phyloP scores from a whole-genome alignment of 2,888 invertebrate species.

The Clivina fossor region DNA sequence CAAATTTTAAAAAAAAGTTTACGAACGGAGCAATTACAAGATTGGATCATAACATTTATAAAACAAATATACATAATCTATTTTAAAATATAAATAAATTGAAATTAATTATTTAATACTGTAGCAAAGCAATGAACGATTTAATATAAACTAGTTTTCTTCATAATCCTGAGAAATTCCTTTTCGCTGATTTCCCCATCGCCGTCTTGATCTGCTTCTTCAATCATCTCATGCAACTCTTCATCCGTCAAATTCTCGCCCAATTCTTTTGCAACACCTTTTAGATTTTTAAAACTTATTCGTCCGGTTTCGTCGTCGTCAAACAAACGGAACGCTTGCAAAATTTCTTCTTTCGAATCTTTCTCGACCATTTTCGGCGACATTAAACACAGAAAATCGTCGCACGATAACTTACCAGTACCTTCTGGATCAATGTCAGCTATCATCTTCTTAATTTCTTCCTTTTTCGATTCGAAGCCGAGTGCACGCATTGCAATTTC shows the following conservation, averaged over 20 bases:
- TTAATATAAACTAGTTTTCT: conserved; percentile 93
- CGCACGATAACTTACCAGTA: conserved; percentile 81
- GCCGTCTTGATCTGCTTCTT: conserved; percentile 94
- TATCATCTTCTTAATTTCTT: conserved; percentile 94
- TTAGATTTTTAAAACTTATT: conserved; percentile 92
- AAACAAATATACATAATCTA: conserved; percentile 2
- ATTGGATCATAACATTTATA: conserved; percentile 3
- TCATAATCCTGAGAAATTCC: conserved; percentile 95
- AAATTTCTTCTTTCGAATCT: conserved; percentile 92
- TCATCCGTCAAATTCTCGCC: conserved; percentile 97
- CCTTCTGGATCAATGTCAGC: conserved; percentile 87
- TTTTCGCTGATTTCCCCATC: conserved; percentile 95
- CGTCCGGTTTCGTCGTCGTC: conserved; percentile 96
- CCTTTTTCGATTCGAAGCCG: conserved; percentile 97
- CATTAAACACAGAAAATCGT: conserved; percentile 87
- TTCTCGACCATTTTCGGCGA: conserved; percentile 93
- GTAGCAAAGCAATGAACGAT: conserved; percentile 8
- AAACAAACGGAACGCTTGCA: conserved; percentile 96
- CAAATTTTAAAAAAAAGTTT: too few relatives aligned
- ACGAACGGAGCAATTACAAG: too few relatives aligned
- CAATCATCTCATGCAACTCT: conserved; percentile 95
- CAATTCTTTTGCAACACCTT: conserved; percentile 90
- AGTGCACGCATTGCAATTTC: conserved; percentile 95
- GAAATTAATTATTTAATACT: too few relatives aligned
- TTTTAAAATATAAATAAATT: too few relatives aligned